Conservation (phyloP, 1,140 invertebrate species). For the Rhizoglyphus robini region DNA sequence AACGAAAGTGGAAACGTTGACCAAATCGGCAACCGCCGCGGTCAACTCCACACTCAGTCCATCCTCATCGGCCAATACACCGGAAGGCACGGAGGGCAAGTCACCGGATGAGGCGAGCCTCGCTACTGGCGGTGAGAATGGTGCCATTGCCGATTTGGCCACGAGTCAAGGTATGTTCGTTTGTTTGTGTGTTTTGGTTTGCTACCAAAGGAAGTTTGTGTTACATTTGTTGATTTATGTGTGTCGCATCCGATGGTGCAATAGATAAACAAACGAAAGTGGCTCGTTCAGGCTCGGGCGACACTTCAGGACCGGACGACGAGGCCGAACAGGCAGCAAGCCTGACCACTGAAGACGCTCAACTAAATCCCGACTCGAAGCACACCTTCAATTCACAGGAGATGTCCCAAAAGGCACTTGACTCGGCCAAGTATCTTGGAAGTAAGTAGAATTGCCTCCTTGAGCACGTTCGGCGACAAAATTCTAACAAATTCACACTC, state of each 20-base stretch:
- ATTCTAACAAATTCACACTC: background rate
- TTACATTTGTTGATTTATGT: no score
- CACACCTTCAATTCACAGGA: constrained; percentile 29
- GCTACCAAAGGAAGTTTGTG: no score
- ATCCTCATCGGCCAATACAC: background rate
- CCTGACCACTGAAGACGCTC: no score
- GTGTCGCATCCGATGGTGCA: no score
- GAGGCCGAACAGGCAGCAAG: background rate
- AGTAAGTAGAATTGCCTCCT: constrained; percentile 37
- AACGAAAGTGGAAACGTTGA: constrained; percentile 6
- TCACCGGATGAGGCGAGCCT: background rate
- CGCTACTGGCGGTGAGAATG: background rate
- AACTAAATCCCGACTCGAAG: no score
- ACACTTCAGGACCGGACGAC: constrained; percentile 1
- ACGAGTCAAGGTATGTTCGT: background rate
- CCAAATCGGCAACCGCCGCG: constrained; percentile 2
- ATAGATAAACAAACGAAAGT: background rate
- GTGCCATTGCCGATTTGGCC: no score
- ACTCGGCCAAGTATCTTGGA: constrained; percentile 69
- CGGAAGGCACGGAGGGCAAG: background rate
- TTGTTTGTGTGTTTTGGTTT: background rate
- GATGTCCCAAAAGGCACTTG: constrained; percentile 76
- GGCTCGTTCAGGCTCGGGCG: background rate
- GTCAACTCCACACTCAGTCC: background rate
- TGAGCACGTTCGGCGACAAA: background rate